These are phyloP conservation scores for Drosophila melanica DNA, from an alignment of 1,140 invertebrate species.

Conservation along the genomic window DNA sequence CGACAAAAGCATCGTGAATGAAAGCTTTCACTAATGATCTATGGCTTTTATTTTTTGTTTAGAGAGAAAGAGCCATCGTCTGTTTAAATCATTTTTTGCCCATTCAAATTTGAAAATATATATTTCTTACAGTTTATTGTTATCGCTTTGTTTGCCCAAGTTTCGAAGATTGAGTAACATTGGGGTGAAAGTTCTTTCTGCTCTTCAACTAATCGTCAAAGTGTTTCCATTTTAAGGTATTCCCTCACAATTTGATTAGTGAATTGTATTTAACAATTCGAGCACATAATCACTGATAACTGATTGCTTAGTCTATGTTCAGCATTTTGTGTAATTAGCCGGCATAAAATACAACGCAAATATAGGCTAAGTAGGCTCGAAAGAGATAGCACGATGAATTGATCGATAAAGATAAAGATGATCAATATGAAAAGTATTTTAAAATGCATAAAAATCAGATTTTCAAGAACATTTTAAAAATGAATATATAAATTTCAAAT, in stretches of 20 bases:
- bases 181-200: slow-evolving; percentile 5
- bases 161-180: background rate
- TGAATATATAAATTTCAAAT: too few species aligned
- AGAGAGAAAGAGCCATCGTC: background rate
- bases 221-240: background rate
- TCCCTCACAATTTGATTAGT: background rate
- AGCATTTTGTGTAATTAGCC: too few species aligned
- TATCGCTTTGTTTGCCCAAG: background rate
- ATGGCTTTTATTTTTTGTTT: background rate
- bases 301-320: background rate
- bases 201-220: background rate
- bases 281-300: slow-evolving; percentile 14
- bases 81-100: background rate
- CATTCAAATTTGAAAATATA: slow-evolving; percentile 9
- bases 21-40: slow-evolving; percentile 44
- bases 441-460: too few species aligned
- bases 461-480: too few species aligned
- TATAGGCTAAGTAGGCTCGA: too few species aligned
- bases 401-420: too few species aligned
- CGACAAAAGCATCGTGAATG: background rate
- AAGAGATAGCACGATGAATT: too few species aligned
- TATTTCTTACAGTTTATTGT: background rate
- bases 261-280: background rate
- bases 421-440: too few species aligned
- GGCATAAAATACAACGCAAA: too few species aligned